Conservation (phyloP, 2,113 vertebrate species). For the Poeciliopsis turrubarensis region DNA sequence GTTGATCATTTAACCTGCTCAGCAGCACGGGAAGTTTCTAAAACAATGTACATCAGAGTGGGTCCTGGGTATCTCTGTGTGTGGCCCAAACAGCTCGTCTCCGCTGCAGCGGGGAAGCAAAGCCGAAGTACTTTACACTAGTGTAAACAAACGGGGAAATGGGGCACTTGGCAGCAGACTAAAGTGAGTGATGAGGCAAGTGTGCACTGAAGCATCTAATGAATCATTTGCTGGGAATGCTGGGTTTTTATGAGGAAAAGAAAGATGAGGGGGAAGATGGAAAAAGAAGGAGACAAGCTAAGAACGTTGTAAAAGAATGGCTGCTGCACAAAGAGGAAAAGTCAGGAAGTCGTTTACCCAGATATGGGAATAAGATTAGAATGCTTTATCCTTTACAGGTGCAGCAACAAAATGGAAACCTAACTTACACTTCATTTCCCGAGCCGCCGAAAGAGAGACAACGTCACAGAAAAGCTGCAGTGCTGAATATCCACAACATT, state of each 20-base stretch:
- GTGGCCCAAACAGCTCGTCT: constrained; percentile 66
- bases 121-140: constrained; percentile 64
- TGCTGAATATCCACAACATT: background rate
- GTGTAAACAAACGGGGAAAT: constrained; percentile 78
- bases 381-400: constrained; percentile 28
- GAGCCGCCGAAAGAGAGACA: background rate
- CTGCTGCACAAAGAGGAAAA: constrained; percentile 40
- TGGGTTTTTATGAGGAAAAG: constrained; percentile 70
- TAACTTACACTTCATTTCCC: background rate
- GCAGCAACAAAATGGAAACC: constrained; percentile 26
- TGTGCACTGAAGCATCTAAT: constrained; percentile 77
- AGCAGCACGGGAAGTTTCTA: constrained; percentile 36
- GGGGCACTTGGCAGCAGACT: constrained; percentile 75
- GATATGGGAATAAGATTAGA: constrained; percentile 41
- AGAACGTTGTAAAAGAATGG: constrained; percentile 20
- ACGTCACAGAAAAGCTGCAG: background rate
- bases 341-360: constrained; percentile 10
- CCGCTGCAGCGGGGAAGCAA: constrained; percentile 51
- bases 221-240: constrained; percentile 74
- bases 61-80: constrained; percentile 70
- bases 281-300: constrained; percentile 49
- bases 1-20: constrained; percentile 52
- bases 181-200: constrained; percentile 77
- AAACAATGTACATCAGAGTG: constrained; percentile 53
- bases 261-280: constrained; percentile 66